These are phyloP conservation scores for Enteromius anoplus DNA, from an alignment of 2,797 vertebrate genomes.

Conservation along the genomic window DNA sequence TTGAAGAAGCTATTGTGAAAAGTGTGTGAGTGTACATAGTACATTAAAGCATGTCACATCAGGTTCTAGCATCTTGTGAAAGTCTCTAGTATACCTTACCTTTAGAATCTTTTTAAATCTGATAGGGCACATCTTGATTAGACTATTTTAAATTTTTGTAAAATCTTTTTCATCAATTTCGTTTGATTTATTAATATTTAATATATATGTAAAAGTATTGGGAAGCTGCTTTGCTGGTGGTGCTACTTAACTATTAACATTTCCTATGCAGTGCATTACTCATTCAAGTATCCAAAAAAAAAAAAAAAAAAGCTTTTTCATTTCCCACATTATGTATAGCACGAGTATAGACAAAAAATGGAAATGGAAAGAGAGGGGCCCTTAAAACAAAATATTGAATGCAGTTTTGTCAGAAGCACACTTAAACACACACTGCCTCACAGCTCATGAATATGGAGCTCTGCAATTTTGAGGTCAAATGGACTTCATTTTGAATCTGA, in stretches of 20 bases:
- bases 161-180: neutral
- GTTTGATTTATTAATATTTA: neutral
- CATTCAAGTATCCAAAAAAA: neutral
- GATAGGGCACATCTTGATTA: neutral
- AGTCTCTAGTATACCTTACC: neutral
- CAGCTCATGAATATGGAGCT: conserved; percentile 64
- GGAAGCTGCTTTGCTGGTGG: neutral
- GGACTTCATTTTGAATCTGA: conserved; percentile 59
- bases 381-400: conserved; percentile 3
- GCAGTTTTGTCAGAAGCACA: conserved; percentile 21
- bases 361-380: conserved; percentile 16
- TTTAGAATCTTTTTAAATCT: neutral
- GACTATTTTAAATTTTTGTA: neutral
- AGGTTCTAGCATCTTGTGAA: too few relatives aligned
- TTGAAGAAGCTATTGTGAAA: too few relatives aligned
- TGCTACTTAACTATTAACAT: neutral
- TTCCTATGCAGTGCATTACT: neutral
- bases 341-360: neutral
- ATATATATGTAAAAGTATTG: neutral
- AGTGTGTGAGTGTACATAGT: too few relatives aligned
- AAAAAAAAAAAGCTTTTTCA: neutral
- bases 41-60: too few relatives aligned
- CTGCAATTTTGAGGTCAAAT: conserved; percentile 63
- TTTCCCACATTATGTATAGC: neutral
- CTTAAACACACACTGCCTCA: conserved; percentile 13